Evolutionary conservation across 2,797 vertebrate species (phyloP).

Genomic region (Mallotus villosus): DNA sequence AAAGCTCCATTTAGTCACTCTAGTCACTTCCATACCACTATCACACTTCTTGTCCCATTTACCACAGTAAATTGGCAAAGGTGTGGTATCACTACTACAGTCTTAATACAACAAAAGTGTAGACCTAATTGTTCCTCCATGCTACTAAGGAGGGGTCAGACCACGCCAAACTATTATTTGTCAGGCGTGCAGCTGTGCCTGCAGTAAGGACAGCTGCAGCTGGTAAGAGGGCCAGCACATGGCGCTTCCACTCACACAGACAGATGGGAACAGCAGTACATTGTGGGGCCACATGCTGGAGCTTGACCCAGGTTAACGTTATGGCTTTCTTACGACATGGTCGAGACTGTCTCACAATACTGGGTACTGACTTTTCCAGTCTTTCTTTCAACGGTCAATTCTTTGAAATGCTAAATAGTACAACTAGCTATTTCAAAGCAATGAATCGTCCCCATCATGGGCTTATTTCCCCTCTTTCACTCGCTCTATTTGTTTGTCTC

Average conservation of each 20-base stretch:
- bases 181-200: constrained; percentile 50
- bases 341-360: neutral
- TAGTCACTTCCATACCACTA: neutral
- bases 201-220: constrained; percentile 57
- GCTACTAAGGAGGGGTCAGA: neutral
- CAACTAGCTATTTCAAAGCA: neutral
- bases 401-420: neutral
- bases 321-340: neutral
- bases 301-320: constrained; percentile 23
- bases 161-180: constrained; percentile 45
- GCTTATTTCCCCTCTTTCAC: neutral
- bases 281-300: constrained; percentile 21
- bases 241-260: constrained; percentile 30
- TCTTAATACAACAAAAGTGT: neutral
- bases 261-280: constrained; percentile 1
- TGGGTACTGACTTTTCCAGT: neutral
- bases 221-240: constrained; percentile 49
- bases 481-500: constrained; percentile 11
- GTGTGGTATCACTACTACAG: too few relatives aligned
- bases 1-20: too few relatives aligned
- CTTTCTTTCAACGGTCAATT: neutral
- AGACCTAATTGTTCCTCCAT: neutral
- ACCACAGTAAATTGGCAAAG: too few relatives aligned
- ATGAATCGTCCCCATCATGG: constrained; percentile 8
- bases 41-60: neutral